phyloP scores from a whole-genome alignment of 2,797 vertebrate species.

The Labroides dimidiatus region DNA sequence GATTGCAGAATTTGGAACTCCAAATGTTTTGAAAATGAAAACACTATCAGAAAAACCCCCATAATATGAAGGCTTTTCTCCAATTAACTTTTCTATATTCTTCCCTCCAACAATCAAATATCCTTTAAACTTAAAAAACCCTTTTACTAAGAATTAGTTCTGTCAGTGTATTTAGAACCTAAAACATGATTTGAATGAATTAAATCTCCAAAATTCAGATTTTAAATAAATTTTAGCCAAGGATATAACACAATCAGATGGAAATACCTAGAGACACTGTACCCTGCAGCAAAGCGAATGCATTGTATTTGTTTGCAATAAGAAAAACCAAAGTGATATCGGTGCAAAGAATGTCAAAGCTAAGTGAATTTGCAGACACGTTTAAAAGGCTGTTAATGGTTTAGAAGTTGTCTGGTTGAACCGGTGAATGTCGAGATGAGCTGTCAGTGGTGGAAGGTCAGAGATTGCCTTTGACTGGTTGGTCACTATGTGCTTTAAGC shows the following conservation, averaged over 20 bases:
- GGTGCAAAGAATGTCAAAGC: conserved; percentile 28
- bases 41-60: no score
- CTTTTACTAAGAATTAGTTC: no score
- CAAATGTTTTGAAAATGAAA: no score
- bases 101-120: no score
- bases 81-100: no score
- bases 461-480: conserved; percentile 74
- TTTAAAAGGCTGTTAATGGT: conserved; percentile 57
- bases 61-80: not conserved
- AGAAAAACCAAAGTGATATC: conserved; percentile 21
- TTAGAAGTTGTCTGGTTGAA: conserved; percentile 54
- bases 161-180: no score
- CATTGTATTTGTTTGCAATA: conserved; percentile 17
- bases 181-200: not conserved
- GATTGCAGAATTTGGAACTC: not conserved
- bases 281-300: conserved; percentile 5
- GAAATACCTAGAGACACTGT: conserved; percentile 3
- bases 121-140: no score
- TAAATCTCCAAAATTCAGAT: not conserved
- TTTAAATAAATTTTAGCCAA: conserved; percentile 6
- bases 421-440: conserved; percentile 67
- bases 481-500: conserved; percentile 83
- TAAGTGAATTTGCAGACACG: conserved; percentile 34
- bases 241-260: conserved; percentile 15
- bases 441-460: conserved; percentile 77